phyloP scores from a whole-genome alignment of 2,888 invertebrate genomes.

The Lithophane ornitopus region DNA sequence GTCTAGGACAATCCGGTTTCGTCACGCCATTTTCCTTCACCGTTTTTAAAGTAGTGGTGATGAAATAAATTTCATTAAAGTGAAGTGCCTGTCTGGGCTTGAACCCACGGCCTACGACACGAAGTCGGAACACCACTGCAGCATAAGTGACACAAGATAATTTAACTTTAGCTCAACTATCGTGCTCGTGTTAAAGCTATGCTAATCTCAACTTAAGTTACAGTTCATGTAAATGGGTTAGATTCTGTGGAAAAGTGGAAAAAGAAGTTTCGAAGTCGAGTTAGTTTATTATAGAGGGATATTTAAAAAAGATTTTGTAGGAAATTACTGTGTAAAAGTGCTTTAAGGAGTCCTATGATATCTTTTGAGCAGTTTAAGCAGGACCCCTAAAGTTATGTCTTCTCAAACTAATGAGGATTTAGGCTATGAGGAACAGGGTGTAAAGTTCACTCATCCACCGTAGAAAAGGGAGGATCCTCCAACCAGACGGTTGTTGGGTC shows the following conservation, averaged over 20 bases:
- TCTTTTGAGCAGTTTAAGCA: conserved; percentile 12
- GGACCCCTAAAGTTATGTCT: not conserved
- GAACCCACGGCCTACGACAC: not conserved
- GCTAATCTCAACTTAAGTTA: conserved; percentile 63
- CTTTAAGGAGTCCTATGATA: conserved; percentile 1
- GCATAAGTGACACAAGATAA: conserved; percentile 29
- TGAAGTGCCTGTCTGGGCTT: not conserved
- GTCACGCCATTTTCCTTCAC: not conserved
- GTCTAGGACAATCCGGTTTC: not conserved
- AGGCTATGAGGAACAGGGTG: too few species aligned
- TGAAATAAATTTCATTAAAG: not conserved
- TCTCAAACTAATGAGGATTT: not conserved
- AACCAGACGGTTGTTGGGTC: too few species aligned
- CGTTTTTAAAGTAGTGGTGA: not conserved
- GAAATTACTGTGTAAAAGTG: conserved; percentile 35
- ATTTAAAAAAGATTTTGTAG: conserved; percentile 36
- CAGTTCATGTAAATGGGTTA: conserved; percentile 61
- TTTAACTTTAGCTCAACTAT: conserved; percentile 56
- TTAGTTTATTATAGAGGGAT: conserved; percentile 44
- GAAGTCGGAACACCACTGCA: not conserved
- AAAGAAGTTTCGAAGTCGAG: conserved; percentile 49
- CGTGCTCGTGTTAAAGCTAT: conserved; percentile 49
- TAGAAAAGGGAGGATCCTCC: too few species aligned
- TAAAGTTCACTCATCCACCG: too few species aligned
- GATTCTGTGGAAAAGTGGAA: conserved; percentile 53